Percentiles rank a stretch among this genome's conserved stretches.
phyloP scores from a whole-genome alignment of 2,888 invertebrate species.

The Sisyra nigra region DNA sequence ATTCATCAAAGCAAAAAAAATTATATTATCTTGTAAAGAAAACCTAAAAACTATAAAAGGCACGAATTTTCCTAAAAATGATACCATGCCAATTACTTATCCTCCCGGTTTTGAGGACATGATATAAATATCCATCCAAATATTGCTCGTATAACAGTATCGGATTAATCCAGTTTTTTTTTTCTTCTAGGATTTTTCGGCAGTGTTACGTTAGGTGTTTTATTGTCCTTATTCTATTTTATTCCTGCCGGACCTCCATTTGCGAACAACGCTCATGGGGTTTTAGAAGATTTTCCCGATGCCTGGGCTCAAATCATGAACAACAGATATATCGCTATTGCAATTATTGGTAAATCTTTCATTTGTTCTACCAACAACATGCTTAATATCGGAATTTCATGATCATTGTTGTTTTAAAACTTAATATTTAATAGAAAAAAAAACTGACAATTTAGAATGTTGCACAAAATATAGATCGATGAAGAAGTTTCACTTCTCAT shows the following conservation, averaged over 20 bases:
- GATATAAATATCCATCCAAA: too few relatives aligned
- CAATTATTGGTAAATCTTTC: constrained; percentile 38
- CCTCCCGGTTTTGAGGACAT: too few relatives aligned
- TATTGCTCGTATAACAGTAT: too few relatives aligned
- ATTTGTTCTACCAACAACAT: constrained; percentile 11
- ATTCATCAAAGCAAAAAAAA: background rate
- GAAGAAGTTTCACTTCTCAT: too few relatives aligned
- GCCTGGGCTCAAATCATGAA: constrained; percentile 68
- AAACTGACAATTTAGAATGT: too few relatives aligned
- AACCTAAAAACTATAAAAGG: background rate
- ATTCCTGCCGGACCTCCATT: constrained; percentile 60
- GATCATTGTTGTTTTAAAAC: constrained; percentile 4
- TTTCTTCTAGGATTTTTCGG: constrained; percentile 45
- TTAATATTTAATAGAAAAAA: background rate
- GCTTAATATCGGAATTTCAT: too few relatives aligned
- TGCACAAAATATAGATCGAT: too few relatives aligned
- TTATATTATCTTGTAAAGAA: background rate
- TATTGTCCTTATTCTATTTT: constrained; percentile 69
- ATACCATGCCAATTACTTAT: too few relatives aligned
- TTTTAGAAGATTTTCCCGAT: constrained; percentile 73
- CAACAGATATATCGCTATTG: constrained; percentile 40
- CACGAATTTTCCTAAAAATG: too few relatives aligned
- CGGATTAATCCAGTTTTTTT: too few relatives aligned
- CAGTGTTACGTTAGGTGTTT: constrained; percentile 38
- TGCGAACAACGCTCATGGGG: constrained; percentile 52